These are phyloP conservation scores for Cryptocephalus primarius DNA, from an alignment of 2,888 invertebrate species.

Conservation along the genomic window DNA sequence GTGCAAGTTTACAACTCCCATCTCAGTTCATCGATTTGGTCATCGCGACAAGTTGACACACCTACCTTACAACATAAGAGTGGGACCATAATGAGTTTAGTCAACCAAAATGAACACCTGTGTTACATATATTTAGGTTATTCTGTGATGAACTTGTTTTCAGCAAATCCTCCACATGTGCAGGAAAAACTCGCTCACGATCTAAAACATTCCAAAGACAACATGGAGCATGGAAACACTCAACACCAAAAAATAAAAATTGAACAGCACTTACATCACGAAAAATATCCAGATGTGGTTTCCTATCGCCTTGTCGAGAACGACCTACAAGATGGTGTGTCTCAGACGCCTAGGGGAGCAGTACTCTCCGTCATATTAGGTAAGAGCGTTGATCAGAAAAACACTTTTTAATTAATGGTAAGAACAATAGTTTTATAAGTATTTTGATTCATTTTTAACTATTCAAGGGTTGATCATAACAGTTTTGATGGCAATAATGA, in stretches of 20 bases:
- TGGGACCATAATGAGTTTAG: too few species aligned
- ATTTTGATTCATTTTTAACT: too few species aligned
- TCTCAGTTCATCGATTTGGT: too few species aligned
- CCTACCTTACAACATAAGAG: too few species aligned
- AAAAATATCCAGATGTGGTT: slow-evolving; percentile 24
- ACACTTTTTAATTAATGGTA: too few species aligned
- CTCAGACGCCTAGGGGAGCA: slow-evolving; percentile 67
- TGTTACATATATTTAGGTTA: too few species aligned
- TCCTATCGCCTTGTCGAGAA: slow-evolving; percentile 25
- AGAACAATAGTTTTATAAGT: too few species aligned
- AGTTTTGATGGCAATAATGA: slow-evolving; percentile 65
- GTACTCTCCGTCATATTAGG: slow-evolving; percentile 69
- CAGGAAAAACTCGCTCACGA: slow-evolving; percentile 35
- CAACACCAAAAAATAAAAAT: slow-evolving; percentile 12
- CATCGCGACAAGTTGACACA: too few species aligned
- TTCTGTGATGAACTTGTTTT: not conserved
- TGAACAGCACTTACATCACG: slow-evolving; percentile 16
- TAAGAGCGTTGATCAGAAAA: slow-evolving; percentile 29
- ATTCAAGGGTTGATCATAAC: slow-evolving; percentile 65
- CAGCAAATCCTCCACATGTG: slow-evolving; percentile 27
- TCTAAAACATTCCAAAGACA: slow-evolving; percentile 31
- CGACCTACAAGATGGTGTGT: slow-evolving; percentile 46
- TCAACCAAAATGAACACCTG: too few species aligned
- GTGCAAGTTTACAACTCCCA: too few species aligned
- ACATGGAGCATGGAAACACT: slow-evolving; percentile 17